Percentiles rank a stretch among this genome's conserved stretches.
phyloP scores from a whole-genome alignment of 1,140 invertebrate species.

The Drosophila tristis region DNA sequence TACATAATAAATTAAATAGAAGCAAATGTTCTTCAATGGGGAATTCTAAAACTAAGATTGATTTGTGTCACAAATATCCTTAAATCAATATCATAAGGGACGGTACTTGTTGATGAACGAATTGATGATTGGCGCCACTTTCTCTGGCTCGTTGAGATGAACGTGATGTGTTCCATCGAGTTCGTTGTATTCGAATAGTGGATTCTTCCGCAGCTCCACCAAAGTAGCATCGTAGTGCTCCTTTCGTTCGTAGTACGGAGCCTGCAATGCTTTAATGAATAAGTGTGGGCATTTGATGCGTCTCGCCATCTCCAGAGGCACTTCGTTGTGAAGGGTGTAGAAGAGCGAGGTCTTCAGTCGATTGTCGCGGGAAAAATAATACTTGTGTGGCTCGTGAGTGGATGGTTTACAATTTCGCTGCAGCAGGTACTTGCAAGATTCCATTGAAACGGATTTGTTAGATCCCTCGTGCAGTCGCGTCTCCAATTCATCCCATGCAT shows the following conservation, averaged over 20 bases:
- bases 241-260: constrained; percentile 85
- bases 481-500: constrained; percentile 86
- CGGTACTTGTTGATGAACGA: constrained; percentile 86
- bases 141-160: constrained; percentile 89
- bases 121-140: constrained; percentile 86
- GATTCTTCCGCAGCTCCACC: constrained; percentile 85
- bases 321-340: constrained; percentile 84
- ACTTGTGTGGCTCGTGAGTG: constrained; percentile 86
- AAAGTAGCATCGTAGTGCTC: constrained; percentile 86
- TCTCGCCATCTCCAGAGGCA: constrained; percentile 85
- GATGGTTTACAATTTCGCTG: constrained; percentile 86
- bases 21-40: constrained; percentile 32
- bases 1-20: constrained; percentile 80
- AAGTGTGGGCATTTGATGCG: constrained; percentile 86
- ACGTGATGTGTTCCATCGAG: constrained; percentile 90
- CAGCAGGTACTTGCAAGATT: constrained; percentile 86
- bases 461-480: constrained; percentile 85
- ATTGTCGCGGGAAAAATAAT: constrained; percentile 87
- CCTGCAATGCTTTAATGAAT: constrained; percentile 86
- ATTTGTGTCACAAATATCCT: constrained; percentile 22
- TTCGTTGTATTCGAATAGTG: constrained; percentile 87
- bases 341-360: constrained; percentile 85
- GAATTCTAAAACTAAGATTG: constrained; percentile 5
- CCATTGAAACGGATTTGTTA: constrained; percentile 85
- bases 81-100: constrained; percentile 42